Evolutionary conservation across 37 sponge, comb jelly and placozoan genomes (phyloP).

Genomic region (Oscarella lobularis): DNA sequence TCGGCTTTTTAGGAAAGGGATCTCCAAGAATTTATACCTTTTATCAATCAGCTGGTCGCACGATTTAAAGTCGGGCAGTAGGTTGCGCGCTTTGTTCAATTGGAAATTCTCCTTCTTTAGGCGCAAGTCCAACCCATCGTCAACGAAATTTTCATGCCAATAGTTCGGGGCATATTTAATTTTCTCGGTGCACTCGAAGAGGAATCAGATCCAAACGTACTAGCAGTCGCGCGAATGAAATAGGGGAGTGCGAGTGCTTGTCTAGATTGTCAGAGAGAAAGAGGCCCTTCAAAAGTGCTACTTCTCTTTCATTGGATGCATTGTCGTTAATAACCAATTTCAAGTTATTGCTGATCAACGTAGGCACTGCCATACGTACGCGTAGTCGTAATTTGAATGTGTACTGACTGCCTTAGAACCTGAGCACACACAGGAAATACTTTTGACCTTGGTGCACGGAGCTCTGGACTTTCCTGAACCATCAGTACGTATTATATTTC

Average conservation of each 20-base stretch:
- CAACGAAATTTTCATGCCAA: constrained; percentile 51
- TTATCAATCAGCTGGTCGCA: constrained; percentile 69
- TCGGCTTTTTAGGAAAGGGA: constrained; percentile 38
- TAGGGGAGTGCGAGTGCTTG: too few relatives aligned
- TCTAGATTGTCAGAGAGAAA: too few relatives aligned
- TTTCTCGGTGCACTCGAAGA: constrained; percentile 43
- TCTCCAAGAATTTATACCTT: constrained; percentile 72
- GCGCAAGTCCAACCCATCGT: constrained; percentile 26
- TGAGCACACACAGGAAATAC: constrained; percentile 31
- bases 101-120: not conserved
- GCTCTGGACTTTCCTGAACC: constrained; percentile 48
- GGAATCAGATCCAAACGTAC: too few relatives aligned
- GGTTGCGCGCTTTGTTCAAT: not conserved
- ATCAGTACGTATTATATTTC: constrained; percentile 20
- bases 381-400: too few relatives aligned
- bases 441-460: constrained; percentile 41
- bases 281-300: constrained; percentile 45
- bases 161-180: constrained; percentile 31
- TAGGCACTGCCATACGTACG: too few relatives aligned
- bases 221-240: too few relatives aligned
- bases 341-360: constrained; percentile 59
- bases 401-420: constrained; percentile 22
- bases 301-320: constrained; percentile 48
- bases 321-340: constrained; percentile 38
- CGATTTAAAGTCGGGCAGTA: constrained; percentile 45